Percentiles rank a stretch among this genome's conserved stretches.
phyloP scores from a whole-genome alignment of 2,113 vertebrate genomes.

The Cromileptes altivelis region DNA sequence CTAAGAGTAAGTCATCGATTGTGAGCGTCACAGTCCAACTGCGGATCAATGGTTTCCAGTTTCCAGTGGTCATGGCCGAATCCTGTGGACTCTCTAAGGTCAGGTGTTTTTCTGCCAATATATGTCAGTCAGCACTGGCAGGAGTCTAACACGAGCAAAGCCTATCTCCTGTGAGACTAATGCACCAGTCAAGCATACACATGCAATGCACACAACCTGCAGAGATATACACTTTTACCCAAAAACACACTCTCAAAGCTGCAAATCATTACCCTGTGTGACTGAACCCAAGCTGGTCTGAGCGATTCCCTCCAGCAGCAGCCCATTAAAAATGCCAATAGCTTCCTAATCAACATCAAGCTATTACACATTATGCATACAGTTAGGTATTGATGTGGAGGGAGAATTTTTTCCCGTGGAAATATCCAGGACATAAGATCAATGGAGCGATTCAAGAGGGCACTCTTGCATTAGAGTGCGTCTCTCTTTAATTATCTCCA shows the following conservation, averaged over 20 bases:
- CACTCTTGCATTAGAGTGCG: conserved; percentile 58
- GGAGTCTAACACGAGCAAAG: conserved; percentile 10
- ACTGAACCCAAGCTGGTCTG: conserved; percentile 24
- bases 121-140: conserved; percentile 27
- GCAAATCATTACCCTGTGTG: conserved; percentile 32
- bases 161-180: conserved; percentile 10
- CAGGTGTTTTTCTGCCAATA: conserved; percentile 50
- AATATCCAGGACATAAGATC: conserved; percentile 68
- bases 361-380: conserved; percentile 64
- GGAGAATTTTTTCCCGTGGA: conserved; percentile 40
- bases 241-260: background rate
- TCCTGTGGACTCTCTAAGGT: conserved; percentile 53
- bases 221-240: background rate
- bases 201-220: conserved; percentile 6
- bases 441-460: conserved; percentile 66
- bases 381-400: conserved; percentile 48
- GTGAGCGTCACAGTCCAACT: conserved; percentile 30
- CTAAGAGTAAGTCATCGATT: conserved; percentile 67
- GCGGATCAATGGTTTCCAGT: conserved; percentile 61
- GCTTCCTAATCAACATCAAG: conserved; percentile 63
- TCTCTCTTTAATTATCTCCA: conserved; percentile 72
- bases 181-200: background rate
- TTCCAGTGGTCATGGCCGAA: conserved; percentile 28
- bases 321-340: conserved; percentile 64
- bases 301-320: conserved; percentile 39